Conservation (phyloP, 2,113 vertebrate species). For the Zosterops japonicus region DNA sequence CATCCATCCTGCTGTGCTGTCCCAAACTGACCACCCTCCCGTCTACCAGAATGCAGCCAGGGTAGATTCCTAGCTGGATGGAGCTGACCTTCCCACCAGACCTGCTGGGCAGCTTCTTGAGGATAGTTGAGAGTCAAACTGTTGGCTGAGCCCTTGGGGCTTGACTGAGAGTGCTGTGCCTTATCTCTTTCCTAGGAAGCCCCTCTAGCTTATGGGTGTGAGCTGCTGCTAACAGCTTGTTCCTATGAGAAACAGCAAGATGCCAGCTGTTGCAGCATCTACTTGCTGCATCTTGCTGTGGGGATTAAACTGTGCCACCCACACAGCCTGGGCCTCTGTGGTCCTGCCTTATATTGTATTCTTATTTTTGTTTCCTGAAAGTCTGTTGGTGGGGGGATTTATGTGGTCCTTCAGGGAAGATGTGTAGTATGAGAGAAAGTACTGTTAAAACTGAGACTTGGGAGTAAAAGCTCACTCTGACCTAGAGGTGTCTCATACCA, state of each 20-base stretch:
- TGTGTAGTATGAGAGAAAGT: neutral
- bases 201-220: neutral
- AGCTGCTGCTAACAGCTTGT: neutral
- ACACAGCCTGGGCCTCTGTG: neutral
- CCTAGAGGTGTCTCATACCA: accelerated
- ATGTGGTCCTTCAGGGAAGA: neutral
- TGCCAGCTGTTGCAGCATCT: slow-evolving; percentile 27
- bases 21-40: neutral
- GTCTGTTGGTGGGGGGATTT: neutral
- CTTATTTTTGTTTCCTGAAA: neutral
- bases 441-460: neutral
- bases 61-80: slow-evolving; percentile 34
- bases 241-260: neutral
- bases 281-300: neutral
- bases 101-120: slow-evolving; percentile 38
- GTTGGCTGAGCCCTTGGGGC: neutral
- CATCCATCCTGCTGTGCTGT: neutral
- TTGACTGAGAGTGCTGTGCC: neutral
- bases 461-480: neutral
- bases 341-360: neutral
- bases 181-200: neutral
- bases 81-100: slow-evolving; percentile 27
- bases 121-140: neutral
- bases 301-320: neutral
- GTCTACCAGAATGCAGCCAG: slow-evolving; percentile 29